Percentiles rank a stretch among this genome's conserved stretches.
phyloP scores from a whole-genome alignment of 1,140 invertebrate genomes.

The Drosophila nasuta region DNA sequence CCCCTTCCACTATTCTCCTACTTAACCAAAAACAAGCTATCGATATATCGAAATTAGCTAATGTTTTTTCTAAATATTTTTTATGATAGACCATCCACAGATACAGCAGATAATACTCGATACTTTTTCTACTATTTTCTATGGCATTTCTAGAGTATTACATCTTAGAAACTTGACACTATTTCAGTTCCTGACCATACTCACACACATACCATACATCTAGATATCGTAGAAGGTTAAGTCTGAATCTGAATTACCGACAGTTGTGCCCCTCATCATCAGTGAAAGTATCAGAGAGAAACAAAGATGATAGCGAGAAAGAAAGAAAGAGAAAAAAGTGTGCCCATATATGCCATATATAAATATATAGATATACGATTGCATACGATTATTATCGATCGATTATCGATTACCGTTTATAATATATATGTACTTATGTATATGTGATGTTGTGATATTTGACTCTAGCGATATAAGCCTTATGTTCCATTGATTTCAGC shows the following conservation, averaged over 20 bases:
- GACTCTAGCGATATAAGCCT: conserved; percentile 48
- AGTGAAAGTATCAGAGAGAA: conserved; percentile 20
- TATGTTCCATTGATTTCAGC: conserved; percentile 22
- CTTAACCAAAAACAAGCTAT: not conserved
- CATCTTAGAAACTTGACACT: conserved; percentile 22
- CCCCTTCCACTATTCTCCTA: conserved; percentile 2
- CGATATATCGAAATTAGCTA: conserved; percentile 19
- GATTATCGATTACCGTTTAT: conserved; percentile 37
- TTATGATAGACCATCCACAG: conserved; percentile 14
- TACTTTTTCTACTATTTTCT: conserved; percentile 51
- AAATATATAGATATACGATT: conserved; percentile 24
- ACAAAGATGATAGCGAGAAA: not conserved
- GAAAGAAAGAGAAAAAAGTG: conserved; percentile 3
- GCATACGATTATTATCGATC: conserved; percentile 41
- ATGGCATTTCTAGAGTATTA: conserved; percentile 36
- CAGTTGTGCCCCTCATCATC: conserved; percentile 43
- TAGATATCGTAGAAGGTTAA: conserved; percentile 50
- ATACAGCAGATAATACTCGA: conserved; percentile 21
- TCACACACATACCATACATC: conserved; percentile 6
- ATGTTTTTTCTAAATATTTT: conserved; percentile 37
- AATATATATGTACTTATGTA: conserved; percentile 48
- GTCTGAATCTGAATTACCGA: conserved; percentile 50
- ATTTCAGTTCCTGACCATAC: conserved; percentile 43
- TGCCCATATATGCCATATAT: conserved; percentile 26
- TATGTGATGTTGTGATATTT: conserved; percentile 60